phyloP scores from a whole-genome alignment of 2,888 invertebrate genomes.

The Cacoxenus indagator region DNA sequence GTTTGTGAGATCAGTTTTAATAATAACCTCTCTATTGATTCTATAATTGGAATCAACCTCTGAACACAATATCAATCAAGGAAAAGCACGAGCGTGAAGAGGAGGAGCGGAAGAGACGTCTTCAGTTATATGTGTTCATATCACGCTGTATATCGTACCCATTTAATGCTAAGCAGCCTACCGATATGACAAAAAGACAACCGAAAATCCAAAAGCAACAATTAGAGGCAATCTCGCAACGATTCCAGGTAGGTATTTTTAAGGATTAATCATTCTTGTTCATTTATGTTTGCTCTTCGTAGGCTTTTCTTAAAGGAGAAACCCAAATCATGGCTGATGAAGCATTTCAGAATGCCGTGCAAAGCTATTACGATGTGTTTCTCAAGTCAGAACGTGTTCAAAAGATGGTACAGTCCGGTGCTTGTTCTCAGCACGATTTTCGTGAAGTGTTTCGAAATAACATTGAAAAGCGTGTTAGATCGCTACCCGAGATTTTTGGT shows the following conservation, averaged over 20 bases:
- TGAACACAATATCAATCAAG: too few species aligned
- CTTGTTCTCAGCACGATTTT: slow-evolving; percentile 98
- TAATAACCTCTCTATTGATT: background rate
- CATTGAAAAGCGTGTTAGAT: slow-evolving; percentile 97
- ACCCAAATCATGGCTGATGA: slow-evolving; percentile 98
- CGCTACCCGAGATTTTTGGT: slow-evolving; percentile 99
- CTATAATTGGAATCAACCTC: background rate
- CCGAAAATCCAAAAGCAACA: slow-evolving; percentile 97
- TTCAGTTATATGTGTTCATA: slow-evolving; percentile 98
- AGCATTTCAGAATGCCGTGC: slow-evolving; percentile 98
- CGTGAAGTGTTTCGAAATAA: slow-evolving; percentile 98
- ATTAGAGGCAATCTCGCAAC: slow-evolving; percentile 91
- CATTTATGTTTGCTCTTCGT: slow-evolving; percentile 37
- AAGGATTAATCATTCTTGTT: background rate
- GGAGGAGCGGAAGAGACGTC: slow-evolving; percentile 92
- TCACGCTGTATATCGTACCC: slow-evolving; percentile 98
- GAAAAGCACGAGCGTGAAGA: slow-evolving; percentile 96
- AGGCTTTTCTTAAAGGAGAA: slow-evolving; percentile 97
- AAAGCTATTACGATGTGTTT: slow-evolving; percentile 96
- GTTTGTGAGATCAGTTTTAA: too few species aligned
- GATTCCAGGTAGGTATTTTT: slow-evolving; percentile 84
- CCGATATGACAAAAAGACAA: slow-evolving; percentile 96
- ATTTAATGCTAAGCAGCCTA: slow-evolving; percentile 99
- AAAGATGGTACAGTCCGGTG: slow-evolving; percentile 97
- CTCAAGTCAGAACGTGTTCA: slow-evolving; percentile 95